Base-by-base conservation (phyloP, 2,113 vertebrate genomes). In the Marcusenius ussheri region DNA sequence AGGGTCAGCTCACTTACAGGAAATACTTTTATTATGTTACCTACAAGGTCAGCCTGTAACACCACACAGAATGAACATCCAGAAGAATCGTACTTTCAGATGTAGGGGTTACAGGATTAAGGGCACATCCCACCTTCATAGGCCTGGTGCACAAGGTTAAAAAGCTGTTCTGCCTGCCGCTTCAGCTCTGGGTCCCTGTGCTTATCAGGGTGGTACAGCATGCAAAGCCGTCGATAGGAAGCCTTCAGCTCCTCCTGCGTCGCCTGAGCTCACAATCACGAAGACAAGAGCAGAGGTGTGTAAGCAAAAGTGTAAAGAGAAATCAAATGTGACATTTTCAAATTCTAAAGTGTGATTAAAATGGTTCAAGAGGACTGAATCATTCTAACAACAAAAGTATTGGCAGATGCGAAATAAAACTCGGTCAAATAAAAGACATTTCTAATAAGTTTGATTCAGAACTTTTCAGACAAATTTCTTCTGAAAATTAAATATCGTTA, bases 201-300 rank as follows among this genome's bases (percentile, higher is more conserved):
- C 95, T 99, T 99, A 96, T 99, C 98, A 0, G 98, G 98, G 88
- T 99, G 98, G 96, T 99, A 99, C 0, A 99, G 94, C 98, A 99
- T 99, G 56, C 98, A 99, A 90, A 99, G 93, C 56, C 98, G 94
- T 83, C 98, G 97, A 95, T 99, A 99, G 2, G 98, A 97, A 0
- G 96, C 97, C 93, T 98, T 99, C 53, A 99, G 96, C 93, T 99
- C 98, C 0, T 99, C 98, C 88, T 98, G 97, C 50, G 98, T 97
- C 27, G 98, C 98, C 98, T 99, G 90, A 58, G 19, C 77, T 92
- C 83, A 21, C 70, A 31, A 50, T 70, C 66, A 62, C 77, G 45
- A 21, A 3, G 42, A 80, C n/a, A 27, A 35, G 70, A 27, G 58
- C 45, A 24, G 6, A 45, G 45, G 27, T 13, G 62, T 2, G 62